Evolutionary conservation across 1,140 invertebrate species (phyloP), one percentile per base, ranked within the genome.

Genomic region (Sitophilus oryzae): DNA sequence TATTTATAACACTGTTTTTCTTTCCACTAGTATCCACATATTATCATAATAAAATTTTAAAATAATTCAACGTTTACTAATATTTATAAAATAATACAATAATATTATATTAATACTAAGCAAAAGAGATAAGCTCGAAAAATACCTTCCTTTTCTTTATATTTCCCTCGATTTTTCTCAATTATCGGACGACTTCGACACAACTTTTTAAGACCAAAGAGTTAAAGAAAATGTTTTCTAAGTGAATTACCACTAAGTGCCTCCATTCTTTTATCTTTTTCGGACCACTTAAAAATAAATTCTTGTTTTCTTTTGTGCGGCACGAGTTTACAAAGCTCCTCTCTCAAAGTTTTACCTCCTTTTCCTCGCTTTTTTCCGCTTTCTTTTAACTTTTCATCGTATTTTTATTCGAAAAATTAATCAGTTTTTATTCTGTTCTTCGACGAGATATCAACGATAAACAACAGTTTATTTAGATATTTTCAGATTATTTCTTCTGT

Each of bases 201-300:
- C 43, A 40, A 44, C 44, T 52, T 44, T 44, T 44, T 44, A 38
- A 42, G 37, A 25, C 3, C 4, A 46, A 54, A 54, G 52, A 54
- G 52, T 54, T 54, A 54, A 54, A 54, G 52, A 54, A 54, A 54
- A 54, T 54, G 52, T 54, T 54, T 54, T 54, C 52, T 54, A 54
- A 54, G 25, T 47, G 52, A 54, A 54, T 54, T 54, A 54, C 52
- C 52, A 42, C 52, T 54, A 54, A 54, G 52, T 54, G 52, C 52
- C 43, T 54, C 43, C 52, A 54, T 54, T 54, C 52, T 54, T 54
- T 54, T 54, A 54, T 54, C 52, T 54, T 42, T 38, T 54, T 54
- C 52, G 23, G 36, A 54, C 42, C 52, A 54, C 52, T 54, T 54
- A 54, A 54, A 54, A 54, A 54, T 54, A 54, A 54, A 54, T 54